Base-by-base conservation (phyloP, 2,797 vertebrate species). In the Hemibagrus guttatus region DNA sequence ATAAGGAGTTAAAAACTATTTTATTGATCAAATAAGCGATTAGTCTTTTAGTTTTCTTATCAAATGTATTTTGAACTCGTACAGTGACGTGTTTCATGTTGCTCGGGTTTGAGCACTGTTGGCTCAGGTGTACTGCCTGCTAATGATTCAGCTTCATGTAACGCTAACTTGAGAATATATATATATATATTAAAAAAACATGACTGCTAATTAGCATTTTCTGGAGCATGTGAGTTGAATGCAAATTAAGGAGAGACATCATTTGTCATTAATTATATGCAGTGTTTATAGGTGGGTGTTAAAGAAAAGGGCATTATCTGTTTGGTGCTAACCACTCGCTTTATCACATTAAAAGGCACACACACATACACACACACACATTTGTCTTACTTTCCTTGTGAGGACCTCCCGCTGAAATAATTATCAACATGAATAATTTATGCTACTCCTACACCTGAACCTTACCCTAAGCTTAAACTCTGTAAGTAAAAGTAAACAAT, bases 201-300 rank as follows among this genome's bases (percentile, higher is more conserved):
- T 42, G 39, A 19, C 58, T 46, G 14, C 14, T 81, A 66, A 81
- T 66, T 52, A 64, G 80, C 39, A 64, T 52, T 81, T 81, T 81
- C 61, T 66, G 42, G 42, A 66, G 46, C n/a, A 52, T 68, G n/a
- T 23, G 61, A 68, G 46, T 14, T 54, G 63, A 82, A 66, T 82
- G n/a, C 46, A 82, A 66, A 68, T 52, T 21, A 68, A 82, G 35
- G 16, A 52, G 42, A 64, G 59, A 31, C 58, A 28, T 54, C 16
- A 23, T 81, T 68, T 66, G 26, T 52, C 17, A 52, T 31, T 68
- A 68, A 68, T 68, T 52, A 66, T 52, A 81, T 81, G 42, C 80
- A 54, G 81, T 23, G 61, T 31, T 63, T 82, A 68, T 82, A 82
- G 46, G 81, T 68, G n/a, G 46, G 81, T 68, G 61, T 82, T 54